Evolutionary conservation across 2,888 invertebrate genomes (phyloP).

Genomic region (Dyspetes luteomarginatus): DNA sequence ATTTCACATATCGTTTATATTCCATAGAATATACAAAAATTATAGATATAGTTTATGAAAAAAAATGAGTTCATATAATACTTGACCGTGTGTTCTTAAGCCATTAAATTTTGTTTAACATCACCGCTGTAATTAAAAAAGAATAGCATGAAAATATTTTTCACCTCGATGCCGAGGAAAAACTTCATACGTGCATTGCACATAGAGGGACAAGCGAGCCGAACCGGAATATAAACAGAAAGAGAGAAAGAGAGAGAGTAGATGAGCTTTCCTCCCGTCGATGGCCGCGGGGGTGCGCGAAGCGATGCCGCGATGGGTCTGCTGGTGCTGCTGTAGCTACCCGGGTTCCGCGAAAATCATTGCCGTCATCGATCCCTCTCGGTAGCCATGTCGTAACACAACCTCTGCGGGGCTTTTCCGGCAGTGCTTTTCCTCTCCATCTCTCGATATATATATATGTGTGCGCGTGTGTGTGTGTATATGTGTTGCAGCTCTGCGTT

Average conservation of each 20-base stretch:
- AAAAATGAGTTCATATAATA: too few relatives aligned
- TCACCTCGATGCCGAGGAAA: background rate
- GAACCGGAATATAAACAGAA: conserved; percentile 29
- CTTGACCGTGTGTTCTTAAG: background rate
- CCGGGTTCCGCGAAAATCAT: conserved; percentile 68
- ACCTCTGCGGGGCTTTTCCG: conserved; percentile 68
- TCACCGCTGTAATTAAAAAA: background rate
- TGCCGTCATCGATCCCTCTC: conserved; percentile 70
- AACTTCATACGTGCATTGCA: background rate
- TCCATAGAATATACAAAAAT: background rate
- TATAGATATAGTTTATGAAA: background rate
- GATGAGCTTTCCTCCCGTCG: conserved; percentile 74
- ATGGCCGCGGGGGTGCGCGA: conserved; percentile 66
- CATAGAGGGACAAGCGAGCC: conserved; percentile 11
- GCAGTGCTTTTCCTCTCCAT: conserved; percentile 50
- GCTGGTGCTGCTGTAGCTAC: conserved; percentile 38
- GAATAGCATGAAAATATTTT: background rate
- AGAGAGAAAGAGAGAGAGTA: conserved; percentile 43
- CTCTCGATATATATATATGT: background rate
- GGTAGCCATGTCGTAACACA: conserved; percentile 66
- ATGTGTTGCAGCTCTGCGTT: conserved; percentile 56
- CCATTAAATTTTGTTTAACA: background rate
- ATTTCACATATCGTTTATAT: background rate
- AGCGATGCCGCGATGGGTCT: conserved; percentile 31
- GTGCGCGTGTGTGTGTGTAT: background rate